Conservation (phyloP, 2,888 invertebrate genomes). For the Conchocele bisecta region DNA sequence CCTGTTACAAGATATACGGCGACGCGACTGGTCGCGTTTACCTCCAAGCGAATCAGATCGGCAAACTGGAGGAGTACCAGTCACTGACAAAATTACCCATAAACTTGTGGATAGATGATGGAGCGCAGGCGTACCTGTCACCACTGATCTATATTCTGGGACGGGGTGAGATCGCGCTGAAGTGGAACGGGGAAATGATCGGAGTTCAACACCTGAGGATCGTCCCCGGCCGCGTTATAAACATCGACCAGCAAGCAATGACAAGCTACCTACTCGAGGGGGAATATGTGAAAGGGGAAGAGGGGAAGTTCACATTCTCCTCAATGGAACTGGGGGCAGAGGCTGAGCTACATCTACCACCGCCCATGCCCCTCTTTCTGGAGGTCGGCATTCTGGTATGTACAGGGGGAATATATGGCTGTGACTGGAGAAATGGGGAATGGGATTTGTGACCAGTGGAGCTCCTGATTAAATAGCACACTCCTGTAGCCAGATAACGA, state of each 20-base stretch:
- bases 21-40: constrained; percentile 66
- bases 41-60: constrained; percentile 55
- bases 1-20: constrained; percentile 59
- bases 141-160: constrained; percentile 71
- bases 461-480: no score
- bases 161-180: constrained; percentile 68
- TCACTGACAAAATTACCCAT: constrained; percentile 61
- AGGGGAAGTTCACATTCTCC: constrained; percentile 67
- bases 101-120: constrained; percentile 71
- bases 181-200: constrained; percentile 73
- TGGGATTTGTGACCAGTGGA: no score
- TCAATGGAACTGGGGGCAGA: constrained; percentile 69
- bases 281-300: constrained; percentile 49
- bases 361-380: constrained; percentile 66
- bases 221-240: constrained; percentile 65
- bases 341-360: constrained; percentile 63
- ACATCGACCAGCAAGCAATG: constrained; percentile 63
- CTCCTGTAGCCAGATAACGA: no score
- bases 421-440: no score
- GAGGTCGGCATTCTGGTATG: constrained; percentile 72
- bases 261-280: constrained; percentile 63
- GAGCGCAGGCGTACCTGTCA: constrained; percentile 62
- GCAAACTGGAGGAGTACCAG: constrained; percentile 59
- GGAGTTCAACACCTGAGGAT: constrained; percentile 70
- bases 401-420: no score